Conservation (phyloP, 2,888 invertebrate genomes). For the Andrena marginata region DNA sequence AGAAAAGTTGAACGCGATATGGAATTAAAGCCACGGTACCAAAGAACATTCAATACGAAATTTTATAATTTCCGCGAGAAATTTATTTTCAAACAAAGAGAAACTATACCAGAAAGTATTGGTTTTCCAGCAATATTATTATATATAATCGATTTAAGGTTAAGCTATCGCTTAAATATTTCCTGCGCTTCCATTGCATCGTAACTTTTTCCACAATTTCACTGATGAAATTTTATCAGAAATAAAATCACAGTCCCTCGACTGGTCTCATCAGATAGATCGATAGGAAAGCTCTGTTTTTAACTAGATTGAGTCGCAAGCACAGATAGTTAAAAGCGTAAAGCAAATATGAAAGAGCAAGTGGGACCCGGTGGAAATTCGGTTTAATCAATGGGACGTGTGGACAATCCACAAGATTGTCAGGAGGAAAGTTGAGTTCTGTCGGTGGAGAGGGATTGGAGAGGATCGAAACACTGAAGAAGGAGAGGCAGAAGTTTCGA, state of each 20-base stretch:
- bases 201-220: not conserved
- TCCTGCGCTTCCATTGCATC: not conserved
- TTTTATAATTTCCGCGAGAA: too few relatives aligned
- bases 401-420: slow-evolving; percentile 63
- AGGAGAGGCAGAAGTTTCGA: slow-evolving; percentile 52
- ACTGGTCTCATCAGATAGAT: not conserved
- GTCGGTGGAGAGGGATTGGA: slow-evolving; percentile 40
- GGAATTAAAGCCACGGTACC: not conserved
- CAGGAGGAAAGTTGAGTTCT: slow-evolving; percentile 53
- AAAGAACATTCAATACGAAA: too few relatives aligned
- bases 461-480: slow-evolving; percentile 31
- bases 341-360: slow-evolving; percentile 44
- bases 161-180: not conserved
- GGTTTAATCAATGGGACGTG: slow-evolving; percentile 70
- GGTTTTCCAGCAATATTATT: too few relatives aligned
- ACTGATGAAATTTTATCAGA: not conserved
- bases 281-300: slow-evolving; percentile 15
- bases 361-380: slow-evolving; percentile 54
- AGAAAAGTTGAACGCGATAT: not conserved
- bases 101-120: too few relatives aligned
- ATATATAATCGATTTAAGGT: too few relatives aligned
- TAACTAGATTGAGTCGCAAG: not conserved
- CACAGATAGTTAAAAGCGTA: slow-evolving; percentile 31
- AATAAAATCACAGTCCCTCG: not conserved
- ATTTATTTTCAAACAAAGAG: too few relatives aligned